Base-by-base conservation (phyloP, 2,113 vertebrate species). In the Neodon shergylaensis region DNA sequence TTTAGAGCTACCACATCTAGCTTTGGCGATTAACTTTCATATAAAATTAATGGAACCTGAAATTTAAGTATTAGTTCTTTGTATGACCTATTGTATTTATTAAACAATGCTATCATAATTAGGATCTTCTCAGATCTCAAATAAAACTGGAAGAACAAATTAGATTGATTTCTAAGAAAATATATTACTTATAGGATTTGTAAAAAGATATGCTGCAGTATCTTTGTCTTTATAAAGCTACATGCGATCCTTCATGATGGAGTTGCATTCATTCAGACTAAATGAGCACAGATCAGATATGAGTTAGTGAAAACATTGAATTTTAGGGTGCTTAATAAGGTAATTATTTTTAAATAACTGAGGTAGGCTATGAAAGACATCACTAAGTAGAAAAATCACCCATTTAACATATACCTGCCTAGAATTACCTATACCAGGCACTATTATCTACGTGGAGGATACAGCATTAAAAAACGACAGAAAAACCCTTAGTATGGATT, bases 101-200 rank as follows among this genome's bases (percentile, higher is more conserved):
- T 93, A 91, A 88, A 28, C 12, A 58, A 33, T 83, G 31, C 33
- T 66, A 89, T 92, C 36, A 77, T 89, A 87, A 87, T 91, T 91
- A 96, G 65, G 6, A 90, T 95, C 70, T 81, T 90, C 22, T 87
- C 77, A 90, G 49, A 72, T 83, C 47, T 88, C 52, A 94, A 96
- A 63, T 94, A 42, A 85, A 95, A 81, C 39, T 82, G 42, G 82
- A 44, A 66, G 82, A 90, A 77, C 36, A 90, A 82, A 81, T 93
- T 79, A 73, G 19, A 36, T 44, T 91, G 42, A 52, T 79, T 92
- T 85, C 33, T 7, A 85, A 74, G 54, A 82, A 88, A 94, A 81
- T 49, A 89, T 44, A 87, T 47, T 58, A 73, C 31, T 77, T 73
- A 39, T 21, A 70, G 54, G 73, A 85, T 79, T 90, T 95, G 12